phyloP scores from a whole-genome alignment of 1,140 invertebrate genomes.

The Drosophila jambulina region DNA sequence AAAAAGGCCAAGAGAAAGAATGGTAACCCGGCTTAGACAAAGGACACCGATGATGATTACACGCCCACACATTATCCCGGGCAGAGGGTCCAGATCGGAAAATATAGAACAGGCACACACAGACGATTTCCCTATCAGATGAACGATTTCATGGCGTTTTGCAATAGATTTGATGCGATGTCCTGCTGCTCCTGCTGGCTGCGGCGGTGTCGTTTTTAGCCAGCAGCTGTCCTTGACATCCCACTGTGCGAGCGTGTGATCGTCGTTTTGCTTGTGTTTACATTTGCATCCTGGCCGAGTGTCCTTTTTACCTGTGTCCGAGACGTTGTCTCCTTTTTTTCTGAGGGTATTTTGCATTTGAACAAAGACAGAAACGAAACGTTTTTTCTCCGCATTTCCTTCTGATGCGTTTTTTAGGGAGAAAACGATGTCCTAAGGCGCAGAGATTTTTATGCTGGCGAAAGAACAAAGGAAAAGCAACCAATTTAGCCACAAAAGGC shows the following conservation, averaged over 20 bases:
- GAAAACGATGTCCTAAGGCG: slow-evolving; percentile 32
- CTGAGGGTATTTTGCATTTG: slow-evolving; percentile 59
- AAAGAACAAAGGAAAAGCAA: slow-evolving; percentile 38
- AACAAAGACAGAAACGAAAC: slow-evolving; percentile 39
- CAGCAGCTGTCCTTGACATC: slow-evolving; percentile 53
- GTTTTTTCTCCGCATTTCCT: slow-evolving; percentile 30
- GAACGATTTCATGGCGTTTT: slow-evolving; percentile 73
- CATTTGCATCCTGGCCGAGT: slow-evolving; percentile 67
- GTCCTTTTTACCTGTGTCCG: slow-evolving; percentile 60
- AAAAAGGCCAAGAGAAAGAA: slow-evolving; percentile 35
- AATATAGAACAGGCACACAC: slow-evolving; percentile 30
- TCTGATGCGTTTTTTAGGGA: slow-evolving; percentile 25
- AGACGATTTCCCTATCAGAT: slow-evolving; percentile 62
- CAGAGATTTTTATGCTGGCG: slow-evolving; percentile 47
- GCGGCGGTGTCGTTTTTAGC: slow-evolving; percentile 38
- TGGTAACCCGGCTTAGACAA: slow-evolving; percentile 19
- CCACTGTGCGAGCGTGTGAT: slow-evolving; percentile 77
- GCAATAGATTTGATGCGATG: slow-evolving; percentile 67
- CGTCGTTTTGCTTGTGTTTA: slow-evolving; percentile 57
- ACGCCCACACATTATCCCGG: slow-evolving; percentile 68
- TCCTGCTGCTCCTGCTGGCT: slow-evolving; percentile 34
- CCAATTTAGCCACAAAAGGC: slow-evolving; percentile 71
- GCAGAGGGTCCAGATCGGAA: slow-evolving; percentile 26
- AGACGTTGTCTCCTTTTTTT: slow-evolving; percentile 34
- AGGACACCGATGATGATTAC: slow-evolving; percentile 59